A percentile compares a stretch with the other conserved stretches of the same genome.
phyloP scores from a whole-genome alignment of 2,797 vertebrate species.

The Sebastes cheni region DNA sequence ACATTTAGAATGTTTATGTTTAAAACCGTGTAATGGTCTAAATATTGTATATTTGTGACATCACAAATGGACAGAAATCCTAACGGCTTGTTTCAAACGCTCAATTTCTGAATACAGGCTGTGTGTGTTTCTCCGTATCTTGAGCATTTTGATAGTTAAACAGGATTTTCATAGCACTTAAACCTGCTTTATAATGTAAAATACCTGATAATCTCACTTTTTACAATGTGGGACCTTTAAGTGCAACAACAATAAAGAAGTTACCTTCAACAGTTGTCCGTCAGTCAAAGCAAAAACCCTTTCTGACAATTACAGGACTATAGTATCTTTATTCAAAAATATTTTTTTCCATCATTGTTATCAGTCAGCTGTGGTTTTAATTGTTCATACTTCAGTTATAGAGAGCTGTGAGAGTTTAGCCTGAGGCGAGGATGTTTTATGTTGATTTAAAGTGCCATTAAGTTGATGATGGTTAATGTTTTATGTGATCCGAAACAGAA shows the following conservation, averaged over 20 bases:
- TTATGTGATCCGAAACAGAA: slow-evolving; percentile 27
- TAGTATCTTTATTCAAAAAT: not conserved
- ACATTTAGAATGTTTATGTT: no score
- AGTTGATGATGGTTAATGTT: slow-evolving; percentile 43
- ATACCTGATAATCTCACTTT: rapidly evolving
- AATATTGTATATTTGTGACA: no score
- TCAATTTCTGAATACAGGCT: no score
- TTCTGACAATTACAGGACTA: not conserved
- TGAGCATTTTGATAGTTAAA: no score
- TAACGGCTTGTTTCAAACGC: no score
- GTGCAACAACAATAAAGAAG: not conserved
- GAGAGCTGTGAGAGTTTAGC: slow-evolving; percentile 18
- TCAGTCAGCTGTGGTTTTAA: not conserved
- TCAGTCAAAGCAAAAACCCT: not conserved
- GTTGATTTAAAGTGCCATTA: slow-evolving; percentile 39
- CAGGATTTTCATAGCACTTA: no score
- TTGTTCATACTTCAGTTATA: not conserved
- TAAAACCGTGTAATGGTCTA: no score
- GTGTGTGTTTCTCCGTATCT: rapidly evolving
- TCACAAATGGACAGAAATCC: no score
- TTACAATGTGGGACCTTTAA: no score
- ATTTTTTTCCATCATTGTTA: not conserved
- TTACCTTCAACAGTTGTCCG: not conserved
- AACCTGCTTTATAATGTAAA: no score
- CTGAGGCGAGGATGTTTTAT: slow-evolving; percentile 25